Evolutionary conservation across 2,888 invertebrate species (phyloP).

Genomic region (Hesperia comma): DNA sequence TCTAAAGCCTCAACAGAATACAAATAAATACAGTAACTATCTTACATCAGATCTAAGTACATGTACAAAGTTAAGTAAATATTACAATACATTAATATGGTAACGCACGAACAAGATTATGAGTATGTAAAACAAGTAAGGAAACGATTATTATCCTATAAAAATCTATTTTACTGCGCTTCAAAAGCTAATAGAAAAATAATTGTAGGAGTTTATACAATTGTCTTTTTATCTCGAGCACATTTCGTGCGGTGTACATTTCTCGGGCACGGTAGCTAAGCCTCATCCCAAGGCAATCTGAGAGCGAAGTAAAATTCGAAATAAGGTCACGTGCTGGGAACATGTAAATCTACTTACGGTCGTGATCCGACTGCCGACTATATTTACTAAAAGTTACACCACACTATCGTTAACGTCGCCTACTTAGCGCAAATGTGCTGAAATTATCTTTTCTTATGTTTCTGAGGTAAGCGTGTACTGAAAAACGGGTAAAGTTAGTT

Average conservation of each 20-base stretch:
- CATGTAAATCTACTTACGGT: slow-evolving; percentile 79
- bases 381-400: slow-evolving; percentile 53
- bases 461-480: background rate
- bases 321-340: slow-evolving; percentile 73
- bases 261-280: slow-evolving; percentile 45
- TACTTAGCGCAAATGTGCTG: slow-evolving; percentile 37
- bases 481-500: slow-evolving; percentile 31
- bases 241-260: slow-evolving; percentile 39
- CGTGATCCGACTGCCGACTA: slow-evolving; percentile 65
- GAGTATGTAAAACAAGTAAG: too few relatives aligned
- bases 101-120: too few relatives aligned
- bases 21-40: too few relatives aligned
- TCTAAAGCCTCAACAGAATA: too few relatives aligned
- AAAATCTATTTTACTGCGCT: background rate
- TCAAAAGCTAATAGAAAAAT: slow-evolving; percentile 2
- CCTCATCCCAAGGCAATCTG: slow-evolving; percentile 61
- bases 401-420: slow-evolving; percentile 45
- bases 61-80: too few relatives aligned
- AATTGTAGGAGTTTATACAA: slow-evolving; percentile 8
- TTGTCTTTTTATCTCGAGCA: slow-evolving; percentile 30
- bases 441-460: slow-evolving; percentile 26
- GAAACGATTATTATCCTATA: background rate
- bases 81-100: too few relatives aligned
- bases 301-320: slow-evolving; percentile 66
- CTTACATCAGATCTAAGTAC: too few relatives aligned